These are phyloP conservation scores for Antitype chi DNA, from an alignment of 2,888 invertebrate species.

Conservation along the genomic window DNA sequence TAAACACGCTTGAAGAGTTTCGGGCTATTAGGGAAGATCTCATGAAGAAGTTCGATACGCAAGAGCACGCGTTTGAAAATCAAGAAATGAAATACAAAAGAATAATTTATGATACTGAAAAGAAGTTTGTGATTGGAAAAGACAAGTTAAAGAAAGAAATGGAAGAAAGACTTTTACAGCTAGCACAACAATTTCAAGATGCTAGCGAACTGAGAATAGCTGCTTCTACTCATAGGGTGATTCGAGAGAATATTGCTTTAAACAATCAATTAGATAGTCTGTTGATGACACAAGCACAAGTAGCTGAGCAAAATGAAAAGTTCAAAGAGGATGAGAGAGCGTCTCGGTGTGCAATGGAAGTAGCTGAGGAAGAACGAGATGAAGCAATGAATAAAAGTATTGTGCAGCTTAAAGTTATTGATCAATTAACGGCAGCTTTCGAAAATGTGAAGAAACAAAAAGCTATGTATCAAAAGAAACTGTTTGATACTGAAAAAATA, in stretches of 20 bases:
- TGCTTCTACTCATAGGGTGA: slow-evolving; percentile 96
- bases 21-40: slow-evolving; percentile 95
- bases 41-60: slow-evolving; percentile 95
- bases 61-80: slow-evolving; percentile 93
- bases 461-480: slow-evolving; percentile 83
- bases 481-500: slow-evolving; percentile 81
- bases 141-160: slow-evolving; percentile 96
- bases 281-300: slow-evolving; percentile 91
- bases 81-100: slow-evolving; percentile 95
- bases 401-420: slow-evolving; percentile 92
- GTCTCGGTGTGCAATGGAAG: slow-evolving; percentile 89
- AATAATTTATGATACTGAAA: slow-evolving; percentile 94
- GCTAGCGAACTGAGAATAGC: slow-evolving; percentile 96
- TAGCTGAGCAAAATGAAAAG: slow-evolving; percentile 91
- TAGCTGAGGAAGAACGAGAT: slow-evolving; percentile 92
- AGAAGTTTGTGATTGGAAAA: slow-evolving; percentile 94
- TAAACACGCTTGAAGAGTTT: slow-evolving; percentile 97
- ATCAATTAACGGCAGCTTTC: slow-evolving; percentile 91
- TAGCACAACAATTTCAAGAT: slow-evolving; percentile 96
- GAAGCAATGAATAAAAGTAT: slow-evolving; percentile 91
- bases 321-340: slow-evolving; percentile 91
- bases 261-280: slow-evolving; percentile 94
- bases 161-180: slow-evolving; percentile 94
- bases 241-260: slow-evolving; percentile 95
- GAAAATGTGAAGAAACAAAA: slow-evolving; percentile 88